Evolutionary conservation across 2,888 invertebrate species (phyloP).

Genomic region (Campoplex nolae): DNA sequence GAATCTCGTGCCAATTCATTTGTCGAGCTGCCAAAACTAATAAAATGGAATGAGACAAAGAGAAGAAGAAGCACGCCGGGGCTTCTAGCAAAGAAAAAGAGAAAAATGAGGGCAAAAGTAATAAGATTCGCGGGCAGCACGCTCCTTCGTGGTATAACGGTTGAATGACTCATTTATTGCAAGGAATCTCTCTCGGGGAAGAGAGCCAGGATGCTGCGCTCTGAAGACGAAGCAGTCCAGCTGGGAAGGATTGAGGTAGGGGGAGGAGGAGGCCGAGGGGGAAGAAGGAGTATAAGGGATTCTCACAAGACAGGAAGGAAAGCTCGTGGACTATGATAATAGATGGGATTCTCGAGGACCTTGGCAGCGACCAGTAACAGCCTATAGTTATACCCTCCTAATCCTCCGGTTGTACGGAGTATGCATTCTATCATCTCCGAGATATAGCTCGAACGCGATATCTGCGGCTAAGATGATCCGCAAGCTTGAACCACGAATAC

Average conservation of each 20-base stretch:
- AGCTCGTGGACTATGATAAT: conserved; percentile 54
- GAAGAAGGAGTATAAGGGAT: neutral
- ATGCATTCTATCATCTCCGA: conserved; percentile 21
- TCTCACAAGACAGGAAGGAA: conserved; percentile 48
- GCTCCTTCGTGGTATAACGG: conserved; percentile 28
- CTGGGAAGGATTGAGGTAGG: neutral
- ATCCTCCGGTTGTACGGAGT: neutral
- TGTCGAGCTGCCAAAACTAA: conserved; percentile 19
- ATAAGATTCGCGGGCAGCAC: conserved; percentile 33
- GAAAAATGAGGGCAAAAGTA: neutral
- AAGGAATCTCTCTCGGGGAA: conserved; percentile 22
- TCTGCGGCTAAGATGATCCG: conserved; percentile 30
- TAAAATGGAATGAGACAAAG: conserved; percentile 39
- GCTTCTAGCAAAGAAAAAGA: neutral
- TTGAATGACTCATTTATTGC: conserved; percentile 61
- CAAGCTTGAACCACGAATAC: conserved; percentile 19
- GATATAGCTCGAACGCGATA: conserved; percentile 27
- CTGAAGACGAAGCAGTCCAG: conserved; percentile 16
- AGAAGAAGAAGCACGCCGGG: neutral
- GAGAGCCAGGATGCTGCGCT: conserved; percentile 38
- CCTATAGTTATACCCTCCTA: conserved; percentile 28
- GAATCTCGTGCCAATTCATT: conserved; percentile 52
- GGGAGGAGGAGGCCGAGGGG: neutral
- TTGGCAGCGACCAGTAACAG: conserved; percentile 45
- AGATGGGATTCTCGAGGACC: conserved; percentile 62